These are phyloP conservation scores for Lasioglossum calceatum DNA, from an alignment of 2,888 invertebrate genomes.

Conservation along the genomic window DNA sequence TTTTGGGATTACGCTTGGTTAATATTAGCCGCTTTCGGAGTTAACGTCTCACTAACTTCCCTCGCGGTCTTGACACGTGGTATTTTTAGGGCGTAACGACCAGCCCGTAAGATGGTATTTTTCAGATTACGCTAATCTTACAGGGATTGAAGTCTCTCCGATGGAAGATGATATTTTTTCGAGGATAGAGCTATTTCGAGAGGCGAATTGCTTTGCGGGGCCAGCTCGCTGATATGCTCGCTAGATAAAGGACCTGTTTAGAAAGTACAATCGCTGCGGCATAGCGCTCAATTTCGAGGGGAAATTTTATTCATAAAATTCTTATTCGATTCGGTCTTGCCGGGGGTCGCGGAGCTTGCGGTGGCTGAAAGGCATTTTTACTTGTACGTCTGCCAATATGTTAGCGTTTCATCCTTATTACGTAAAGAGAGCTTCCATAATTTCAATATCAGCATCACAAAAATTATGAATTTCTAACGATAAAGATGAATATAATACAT, in stretches of 20 bases:
- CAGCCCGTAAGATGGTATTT: neutral
- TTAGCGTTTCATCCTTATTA: neutral
- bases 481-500: too few relatives aligned
- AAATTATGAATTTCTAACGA: neutral
- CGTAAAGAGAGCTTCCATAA: neutral
- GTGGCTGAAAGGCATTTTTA: neutral
- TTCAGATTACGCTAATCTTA: neutral
- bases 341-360: neutral
- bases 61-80: neutral
- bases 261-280: neutral
- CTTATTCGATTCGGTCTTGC: neutral
- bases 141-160: neutral
- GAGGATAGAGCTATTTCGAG: neutral
- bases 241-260: slow-evolving; percentile 1
- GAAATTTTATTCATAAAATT: slow-evolving; percentile 1
- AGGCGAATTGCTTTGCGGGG: neutral
- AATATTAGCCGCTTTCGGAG: neutral
- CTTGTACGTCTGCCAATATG: neutral
- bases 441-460: neutral
- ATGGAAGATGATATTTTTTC: neutral
- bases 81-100: neutral
- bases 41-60: slow-evolving; percentile 1
- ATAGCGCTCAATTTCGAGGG: neutral
- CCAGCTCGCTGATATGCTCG: neutral
- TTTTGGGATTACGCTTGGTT: neutral